A percentile compares a stretch with the other conserved stretches of the same genome.
phyloP scores from a whole-genome alignment of 2,888 invertebrate species.

The Drosophila lacicola region DNA sequence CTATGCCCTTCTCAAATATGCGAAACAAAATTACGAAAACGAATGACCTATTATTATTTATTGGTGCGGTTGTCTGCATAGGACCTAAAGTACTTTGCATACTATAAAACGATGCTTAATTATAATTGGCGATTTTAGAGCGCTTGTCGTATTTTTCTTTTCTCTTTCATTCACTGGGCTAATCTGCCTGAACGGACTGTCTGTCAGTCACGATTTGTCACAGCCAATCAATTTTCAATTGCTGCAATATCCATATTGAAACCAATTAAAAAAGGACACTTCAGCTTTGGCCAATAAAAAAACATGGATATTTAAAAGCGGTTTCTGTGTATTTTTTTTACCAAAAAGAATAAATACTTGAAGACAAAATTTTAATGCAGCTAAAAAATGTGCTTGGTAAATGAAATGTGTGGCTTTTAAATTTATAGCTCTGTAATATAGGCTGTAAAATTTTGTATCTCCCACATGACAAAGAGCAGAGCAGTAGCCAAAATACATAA shows the following conservation, averaged over 20 bases:
- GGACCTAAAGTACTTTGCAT: not conserved
- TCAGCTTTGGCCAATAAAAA: too few species aligned
- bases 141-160: not conserved
- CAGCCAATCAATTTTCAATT: conserved; percentile 25
- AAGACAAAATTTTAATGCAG: not conserved
- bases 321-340: not conserved
- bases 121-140: not conserved
- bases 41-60: conserved; percentile 64
- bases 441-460: conserved; percentile 36
- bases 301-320: not conserved
- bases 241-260: conserved; percentile 13
- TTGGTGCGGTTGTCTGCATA: conserved; percentile 1
- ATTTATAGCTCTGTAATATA: conserved; percentile 49
- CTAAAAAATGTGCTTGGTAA: conserved; percentile 24
- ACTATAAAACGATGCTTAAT: not conserved
- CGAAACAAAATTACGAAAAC: conserved; percentile 1
- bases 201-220: not conserved
- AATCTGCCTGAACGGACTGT: too few species aligned
- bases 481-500: conserved; percentile 29
- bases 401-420: conserved; percentile 40
- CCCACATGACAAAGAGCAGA: conserved; percentile 20
- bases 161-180: not conserved
- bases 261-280: not conserved
- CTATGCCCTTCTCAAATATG: not conserved
- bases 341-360: conserved; percentile 2